These are phyloP conservation scores for Chironomus tepperi DNA, from an alignment of 1,140 invertebrate species.

Conservation along the genomic window DNA sequence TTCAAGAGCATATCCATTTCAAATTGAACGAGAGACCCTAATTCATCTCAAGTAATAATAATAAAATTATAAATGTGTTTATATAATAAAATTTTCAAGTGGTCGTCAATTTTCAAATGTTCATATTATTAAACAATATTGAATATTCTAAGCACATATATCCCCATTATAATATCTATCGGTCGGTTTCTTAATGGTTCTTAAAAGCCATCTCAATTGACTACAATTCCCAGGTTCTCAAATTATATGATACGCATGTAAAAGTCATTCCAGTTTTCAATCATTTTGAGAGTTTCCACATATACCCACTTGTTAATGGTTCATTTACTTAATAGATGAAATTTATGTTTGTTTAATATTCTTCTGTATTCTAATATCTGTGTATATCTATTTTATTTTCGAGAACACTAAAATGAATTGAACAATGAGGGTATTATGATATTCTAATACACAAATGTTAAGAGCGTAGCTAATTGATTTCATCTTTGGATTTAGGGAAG, in stretches of 20 bases:
- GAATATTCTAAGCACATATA: not conserved
- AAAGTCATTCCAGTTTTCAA: not conserved
- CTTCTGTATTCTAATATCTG: not conserved
- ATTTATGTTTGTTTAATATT: conserved; percentile 12
- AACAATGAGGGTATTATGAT: not conserved
- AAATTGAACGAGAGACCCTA: no score
- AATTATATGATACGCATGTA: not conserved
- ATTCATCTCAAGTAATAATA: no score
- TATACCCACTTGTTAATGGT: not conserved
- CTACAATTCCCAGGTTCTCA: not conserved
- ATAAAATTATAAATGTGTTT: no score
- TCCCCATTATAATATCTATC: not conserved
- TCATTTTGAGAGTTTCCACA: not conserved
- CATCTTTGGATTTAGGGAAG: not conserved
- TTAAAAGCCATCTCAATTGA: not conserved
- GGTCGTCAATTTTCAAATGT: no score
- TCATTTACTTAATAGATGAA: conserved; percentile 19
- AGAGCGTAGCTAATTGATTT: conserved; percentile 21
- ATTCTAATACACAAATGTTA: not conserved
- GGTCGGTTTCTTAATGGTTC: not conserved
- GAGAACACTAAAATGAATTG: no score
- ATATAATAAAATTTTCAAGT: no score
- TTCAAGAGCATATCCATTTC: no score
- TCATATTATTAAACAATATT: not conserved
- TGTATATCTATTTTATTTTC: not conserved